Base-by-base conservation (phyloP, 2,113 vertebrate genomes). In the Chunga burmeisteri region DNA sequence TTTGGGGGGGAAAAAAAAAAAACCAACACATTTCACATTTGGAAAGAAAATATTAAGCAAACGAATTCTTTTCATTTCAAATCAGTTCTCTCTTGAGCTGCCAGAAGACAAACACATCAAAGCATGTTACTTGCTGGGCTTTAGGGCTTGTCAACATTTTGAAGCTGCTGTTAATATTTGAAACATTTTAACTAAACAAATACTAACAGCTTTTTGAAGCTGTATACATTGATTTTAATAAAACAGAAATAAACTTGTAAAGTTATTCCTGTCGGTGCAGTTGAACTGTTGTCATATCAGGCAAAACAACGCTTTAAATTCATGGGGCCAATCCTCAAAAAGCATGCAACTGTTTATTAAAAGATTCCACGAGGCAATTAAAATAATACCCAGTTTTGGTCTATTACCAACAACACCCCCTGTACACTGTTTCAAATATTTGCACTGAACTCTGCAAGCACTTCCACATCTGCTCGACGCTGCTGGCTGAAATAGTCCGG, bases 31-130 rank as follows among this genome's bases (percentile, higher is more conserved):
- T 91, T 94, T 79, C 34, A n/a, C 65, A 80, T 90, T 93, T 82
- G 61, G 66, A 82, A 96, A 93, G 70, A 95, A 95, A 96, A 92
- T 81, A 80, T n/a, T 81, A 90, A 82, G 66, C 58, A 68, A 93
- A 91, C 23, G 73, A 85, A 87, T 93, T 84, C 40, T 95, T 95
- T 74, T 79, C n/a, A 44, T 89, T 96, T 94, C 59, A 72, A 68
- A 96, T 68, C 44, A 25, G 11, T 72, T 87, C 47, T 89, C 42
- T 89, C 78, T 90, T 80, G 46, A 53, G 68, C 66, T 96, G 78
- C 90, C 81, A 85, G 93, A 90, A 93, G 71, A 91, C 70, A 93
- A 93, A 94, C 66, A 90, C 36, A 82, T 96, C 81, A 91, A 91
- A 96, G 68, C 44, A 32, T n/a, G 21, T 68, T 93, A 77, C 66